phyloP scores from a whole-genome alignment of 2,888 invertebrate species.

The Caenorhabditis panamensis region DNA sequence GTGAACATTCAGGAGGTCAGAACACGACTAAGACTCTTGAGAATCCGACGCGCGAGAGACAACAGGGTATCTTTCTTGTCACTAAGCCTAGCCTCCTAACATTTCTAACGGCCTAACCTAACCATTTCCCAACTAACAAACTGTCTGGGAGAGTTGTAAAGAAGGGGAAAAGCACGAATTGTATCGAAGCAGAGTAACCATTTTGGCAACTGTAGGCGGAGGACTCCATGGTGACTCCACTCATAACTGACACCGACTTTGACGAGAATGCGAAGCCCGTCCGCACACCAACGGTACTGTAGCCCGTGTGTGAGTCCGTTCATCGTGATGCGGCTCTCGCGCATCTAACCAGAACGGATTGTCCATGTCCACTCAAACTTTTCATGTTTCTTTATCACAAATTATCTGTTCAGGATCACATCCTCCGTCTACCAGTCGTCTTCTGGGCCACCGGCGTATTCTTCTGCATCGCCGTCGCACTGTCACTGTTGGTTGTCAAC shows the following conservation, averaged over 20 bases:
- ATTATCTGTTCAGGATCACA: constrained; percentile 57
- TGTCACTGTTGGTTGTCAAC: constrained; percentile 63
- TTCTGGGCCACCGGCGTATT: constrained; percentile 65
- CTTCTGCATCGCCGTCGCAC: constrained; percentile 54
- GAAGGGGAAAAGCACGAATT: constrained; percentile 1
- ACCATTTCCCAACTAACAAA: constrained; percentile 15
- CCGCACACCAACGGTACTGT: constrained; percentile 41
- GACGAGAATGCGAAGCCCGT: constrained; percentile 45
- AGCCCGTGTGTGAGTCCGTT: constrained; percentile 7
- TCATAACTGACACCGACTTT: constrained; percentile 29
- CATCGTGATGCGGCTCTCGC: not conserved
- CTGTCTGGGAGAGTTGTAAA: not conserved
- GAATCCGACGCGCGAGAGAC: constrained; percentile 20
- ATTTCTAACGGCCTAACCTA: constrained; percentile 7
- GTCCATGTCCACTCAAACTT: not conserved
- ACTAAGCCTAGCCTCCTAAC: constrained; percentile 1
- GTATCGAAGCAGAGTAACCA: constrained; percentile 11
- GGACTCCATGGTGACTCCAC: constrained; percentile 34
- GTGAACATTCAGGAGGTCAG: constrained; percentile 16
- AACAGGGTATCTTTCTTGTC: constrained; percentile 25
- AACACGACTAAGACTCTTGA: constrained; percentile 18
- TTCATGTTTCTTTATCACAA: not conserved
- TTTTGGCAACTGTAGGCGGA: constrained; percentile 26
- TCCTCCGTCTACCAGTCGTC: constrained; percentile 47
- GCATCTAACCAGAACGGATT: constrained; percentile 2